A percentile compares a stretch with the other conserved stretches of the same genome.
Evolutionary conservation across 2,888 invertebrate species (phyloP).

Genomic region (Poecilus cupreus): DNA sequence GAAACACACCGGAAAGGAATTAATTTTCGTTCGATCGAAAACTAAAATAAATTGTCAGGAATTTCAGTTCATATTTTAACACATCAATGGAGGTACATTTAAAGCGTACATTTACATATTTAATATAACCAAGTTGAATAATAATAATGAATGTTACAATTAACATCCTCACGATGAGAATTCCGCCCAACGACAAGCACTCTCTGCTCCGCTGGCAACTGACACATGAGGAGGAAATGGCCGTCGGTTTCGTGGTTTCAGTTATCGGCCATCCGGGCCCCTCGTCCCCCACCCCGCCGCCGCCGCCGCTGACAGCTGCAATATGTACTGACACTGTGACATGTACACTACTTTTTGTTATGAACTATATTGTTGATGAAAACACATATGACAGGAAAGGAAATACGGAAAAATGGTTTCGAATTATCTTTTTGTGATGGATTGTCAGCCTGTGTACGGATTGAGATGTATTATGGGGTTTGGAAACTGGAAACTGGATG

Average conservation of each 20-base stretch:
- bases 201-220: slow-evolving; percentile 1
- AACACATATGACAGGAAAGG: slow-evolving; percentile 10
- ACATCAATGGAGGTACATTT: too few relatives aligned
- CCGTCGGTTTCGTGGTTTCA: slow-evolving; percentile 28
- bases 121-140: too few relatives aligned
- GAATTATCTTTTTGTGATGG: slow-evolving; percentile 10
- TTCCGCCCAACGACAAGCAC: neutral
- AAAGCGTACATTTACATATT: too few relatives aligned
- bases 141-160: too few relatives aligned
- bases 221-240: slow-evolving; percentile 33
- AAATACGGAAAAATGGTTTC: slow-evolving; percentile 11
- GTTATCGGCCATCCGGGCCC: slow-evolving; percentile 17
- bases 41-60: too few relatives aligned
- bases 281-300: neutral
- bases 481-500: neutral
- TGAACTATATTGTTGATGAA: slow-evolving; percentile 50
- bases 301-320: slow-evolving; percentile 46
- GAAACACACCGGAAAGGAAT: too few relatives aligned
- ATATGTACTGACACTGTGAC: slow-evolving; percentile 29
- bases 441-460: neutral
- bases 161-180: neutral
- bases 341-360: slow-evolving; percentile 45
- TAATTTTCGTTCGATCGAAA: too few relatives aligned
- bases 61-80: too few relatives aligned
- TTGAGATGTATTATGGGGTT: too few relatives aligned